These are phyloP conservation scores for Geotrypetes seraphini DNA, from an alignment of 2,797 vertebrate species.

Conservation along the genomic window DNA sequence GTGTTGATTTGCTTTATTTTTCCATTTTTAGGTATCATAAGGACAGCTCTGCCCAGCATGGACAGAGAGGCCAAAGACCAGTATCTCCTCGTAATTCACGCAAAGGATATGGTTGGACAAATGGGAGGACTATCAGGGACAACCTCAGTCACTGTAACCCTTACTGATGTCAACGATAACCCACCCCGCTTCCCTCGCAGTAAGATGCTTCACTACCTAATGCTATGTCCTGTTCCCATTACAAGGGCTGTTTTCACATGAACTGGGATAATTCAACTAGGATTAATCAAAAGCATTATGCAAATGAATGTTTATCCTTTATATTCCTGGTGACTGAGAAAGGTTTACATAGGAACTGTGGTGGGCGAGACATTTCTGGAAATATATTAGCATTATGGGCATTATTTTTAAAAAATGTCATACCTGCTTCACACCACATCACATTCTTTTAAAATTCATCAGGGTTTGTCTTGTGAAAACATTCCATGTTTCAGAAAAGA, in stretches of 20 bases:
- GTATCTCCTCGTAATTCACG: constrained; percentile 91
- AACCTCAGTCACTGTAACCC: constrained; percentile 84
- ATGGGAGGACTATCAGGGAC: constrained; percentile 91
- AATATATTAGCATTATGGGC: too few species aligned
- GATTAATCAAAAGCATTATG: too few species aligned
- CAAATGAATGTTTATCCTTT: too few species aligned
- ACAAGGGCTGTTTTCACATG: too few species aligned
- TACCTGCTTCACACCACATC: not conserved
- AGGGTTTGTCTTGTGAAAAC: not conserved
- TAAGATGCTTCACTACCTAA: constrained; percentile 47
- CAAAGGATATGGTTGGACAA: constrained; percentile 97
- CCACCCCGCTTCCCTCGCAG: constrained; percentile 82
- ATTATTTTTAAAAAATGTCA: too few species aligned
- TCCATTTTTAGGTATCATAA: constrained; percentile 69
- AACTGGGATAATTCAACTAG: too few species aligned
- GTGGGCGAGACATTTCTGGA: too few species aligned
- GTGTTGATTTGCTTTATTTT: not conserved
- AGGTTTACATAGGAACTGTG: too few species aligned
- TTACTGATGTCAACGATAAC: constrained; percentile 93
- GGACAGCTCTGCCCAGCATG: constrained; percentile 93
- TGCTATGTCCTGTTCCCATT: too few species aligned
- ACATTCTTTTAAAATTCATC: not conserved
- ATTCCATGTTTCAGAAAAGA: constrained; percentile 5
- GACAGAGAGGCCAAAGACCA: constrained; percentile 92
- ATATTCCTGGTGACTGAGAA: too few species aligned